A percentile compares a stretch with the other conserved stretches of the same genome.
phyloP scores from a whole-genome alignment of 92 coral and sea anemone genomes.

The Montipora capitata region DNA sequence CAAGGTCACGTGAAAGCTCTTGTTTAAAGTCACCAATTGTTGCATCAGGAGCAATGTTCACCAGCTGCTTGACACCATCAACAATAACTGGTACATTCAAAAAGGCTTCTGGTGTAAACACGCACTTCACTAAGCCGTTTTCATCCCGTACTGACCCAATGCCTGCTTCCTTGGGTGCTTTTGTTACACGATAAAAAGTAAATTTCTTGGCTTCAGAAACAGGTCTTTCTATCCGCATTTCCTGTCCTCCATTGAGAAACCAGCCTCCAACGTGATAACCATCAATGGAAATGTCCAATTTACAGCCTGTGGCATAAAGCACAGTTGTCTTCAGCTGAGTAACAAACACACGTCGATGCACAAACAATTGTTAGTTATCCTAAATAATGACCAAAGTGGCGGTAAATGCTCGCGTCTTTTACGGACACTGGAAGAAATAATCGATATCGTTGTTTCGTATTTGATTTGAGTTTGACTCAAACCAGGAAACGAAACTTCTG shows the following conservation, averaged over 20 bases:
- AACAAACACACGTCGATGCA: too few relatives aligned
- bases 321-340: too few relatives aligned
- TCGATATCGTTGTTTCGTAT: too few relatives aligned
- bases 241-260: slow-evolving; percentile 35
- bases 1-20: slow-evolving; percentile 7
- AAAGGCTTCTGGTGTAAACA: slow-evolving; percentile 59
- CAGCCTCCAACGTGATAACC: slow-evolving; percentile 67
- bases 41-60: slow-evolving; percentile 22
- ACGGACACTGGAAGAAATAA: too few relatives aligned
- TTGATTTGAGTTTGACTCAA: too few relatives aligned
- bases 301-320: slow-evolving; percentile 8
- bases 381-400: slow-evolving; percentile 71
- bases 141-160: slow-evolving; percentile 30
- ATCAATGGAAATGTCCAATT: slow-evolving; percentile 59
- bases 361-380: slow-evolving; percentile 37
- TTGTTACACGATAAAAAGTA: slow-evolving; percentile 68
- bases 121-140: slow-evolving; percentile 51
- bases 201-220: slow-evolving; percentile 52
- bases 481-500: too few relatives aligned
- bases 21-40: slow-evolving; percentile 37
- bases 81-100: slow-evolving; percentile 23
- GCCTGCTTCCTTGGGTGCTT: slow-evolving; percentile 57
- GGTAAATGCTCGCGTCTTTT: too few relatives aligned
- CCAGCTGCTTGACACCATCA: not conserved
- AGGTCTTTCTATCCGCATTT: slow-evolving; percentile 50